A percentile compares a stretch with the other conserved stretches of the same genome.
Conservation (phyloP, 1,140 invertebrate genomes). For the Polypedilum vanderplanki region DNA sequence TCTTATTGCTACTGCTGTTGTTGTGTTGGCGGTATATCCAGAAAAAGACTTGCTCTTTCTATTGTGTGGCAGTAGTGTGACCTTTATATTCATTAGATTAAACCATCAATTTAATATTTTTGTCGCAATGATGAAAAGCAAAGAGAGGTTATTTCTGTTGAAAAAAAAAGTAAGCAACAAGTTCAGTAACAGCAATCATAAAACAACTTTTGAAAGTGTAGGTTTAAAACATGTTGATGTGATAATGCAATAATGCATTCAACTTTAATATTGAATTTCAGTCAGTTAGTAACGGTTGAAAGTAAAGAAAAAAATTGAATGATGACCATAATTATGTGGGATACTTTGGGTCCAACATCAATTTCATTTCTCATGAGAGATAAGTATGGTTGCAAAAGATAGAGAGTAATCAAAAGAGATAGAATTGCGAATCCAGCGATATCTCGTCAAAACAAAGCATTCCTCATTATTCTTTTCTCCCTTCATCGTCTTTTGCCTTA, state of each 20-base stretch:
- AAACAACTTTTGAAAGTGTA: too few relatives aligned
- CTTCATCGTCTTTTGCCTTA: not conserved
- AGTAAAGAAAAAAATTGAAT: not conserved
- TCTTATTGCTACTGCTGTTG: not conserved
- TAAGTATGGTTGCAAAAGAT: not conserved
- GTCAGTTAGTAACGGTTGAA: not conserved
- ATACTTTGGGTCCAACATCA: not conserved
- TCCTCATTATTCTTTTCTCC: not conserved
- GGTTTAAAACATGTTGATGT: too few relatives aligned
- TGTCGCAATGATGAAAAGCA: not conserved
- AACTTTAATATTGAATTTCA: too few relatives aligned
- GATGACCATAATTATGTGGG: slow-evolving; percentile 1
- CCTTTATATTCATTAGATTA: not conserved
- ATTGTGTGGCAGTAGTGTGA: not conserved
- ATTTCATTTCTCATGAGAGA: not conserved
- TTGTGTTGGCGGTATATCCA: not conserved
- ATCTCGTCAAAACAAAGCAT: slow-evolving; percentile 5
- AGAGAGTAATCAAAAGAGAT: too few relatives aligned
- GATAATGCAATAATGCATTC: too few relatives aligned
- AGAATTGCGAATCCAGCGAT: not conserved
- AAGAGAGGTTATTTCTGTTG: not conserved
- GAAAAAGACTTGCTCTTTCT: not conserved
- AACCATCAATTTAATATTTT: not conserved
- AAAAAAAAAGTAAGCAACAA: not conserved
- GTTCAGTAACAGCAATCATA: not conserved